These are phyloP conservation scores for Melieria crassipennis DNA, from an alignment of 2,888 invertebrate genomes.

Conservation along the genomic window DNA sequence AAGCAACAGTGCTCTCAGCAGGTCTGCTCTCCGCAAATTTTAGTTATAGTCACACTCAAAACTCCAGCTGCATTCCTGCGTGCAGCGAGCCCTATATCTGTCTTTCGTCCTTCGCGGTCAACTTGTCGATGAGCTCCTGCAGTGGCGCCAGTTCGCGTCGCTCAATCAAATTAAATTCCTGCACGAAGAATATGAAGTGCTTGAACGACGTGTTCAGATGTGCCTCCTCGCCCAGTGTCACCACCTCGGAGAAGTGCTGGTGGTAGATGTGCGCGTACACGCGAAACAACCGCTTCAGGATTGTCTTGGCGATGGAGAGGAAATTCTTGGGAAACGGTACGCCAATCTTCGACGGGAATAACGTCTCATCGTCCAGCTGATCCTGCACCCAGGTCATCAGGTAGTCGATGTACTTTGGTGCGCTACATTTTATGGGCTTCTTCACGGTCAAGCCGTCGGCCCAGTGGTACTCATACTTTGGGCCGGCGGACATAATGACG, in stretches of 20 bases:
- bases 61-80: slow-evolving; percentile 44
- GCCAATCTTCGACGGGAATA: slow-evolving; percentile 99
- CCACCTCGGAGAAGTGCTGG: slow-evolving; percentile 98
- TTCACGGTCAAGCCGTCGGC: slow-evolving; percentile 98
- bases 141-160: slow-evolving; percentile 95
- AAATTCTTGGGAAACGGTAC: slow-evolving; percentile 99
- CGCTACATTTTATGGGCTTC: slow-evolving; percentile 98
- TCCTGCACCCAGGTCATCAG: slow-evolving; percentile 99
- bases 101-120: slow-evolving; percentile 89
- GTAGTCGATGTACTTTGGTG: slow-evolving; percentile 99
- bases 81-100: slow-evolving; percentile 68
- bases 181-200: slow-evolving; percentile 93
- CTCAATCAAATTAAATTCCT: slow-evolving; percentile 98
- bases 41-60: slow-evolving; percentile 35
- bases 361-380: slow-evolving; percentile 96
- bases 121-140: slow-evolving; percentile 96
- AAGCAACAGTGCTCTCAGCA: too few species aligned
- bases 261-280: slow-evolving; percentile 99
- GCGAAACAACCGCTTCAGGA: slow-evolving; percentile 95
- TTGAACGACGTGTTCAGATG: slow-evolving; percentile 99
- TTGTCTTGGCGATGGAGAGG: slow-evolving; percentile 95
- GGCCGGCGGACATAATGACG: slow-evolving; percentile 98
- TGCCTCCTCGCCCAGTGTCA: slow-evolving; percentile 97
- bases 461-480: slow-evolving; percentile 99
- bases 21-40: too few species aligned